Conservation (phyloP, 2,888 invertebrate genomes). For the Trachelus troglodyta region DNA sequence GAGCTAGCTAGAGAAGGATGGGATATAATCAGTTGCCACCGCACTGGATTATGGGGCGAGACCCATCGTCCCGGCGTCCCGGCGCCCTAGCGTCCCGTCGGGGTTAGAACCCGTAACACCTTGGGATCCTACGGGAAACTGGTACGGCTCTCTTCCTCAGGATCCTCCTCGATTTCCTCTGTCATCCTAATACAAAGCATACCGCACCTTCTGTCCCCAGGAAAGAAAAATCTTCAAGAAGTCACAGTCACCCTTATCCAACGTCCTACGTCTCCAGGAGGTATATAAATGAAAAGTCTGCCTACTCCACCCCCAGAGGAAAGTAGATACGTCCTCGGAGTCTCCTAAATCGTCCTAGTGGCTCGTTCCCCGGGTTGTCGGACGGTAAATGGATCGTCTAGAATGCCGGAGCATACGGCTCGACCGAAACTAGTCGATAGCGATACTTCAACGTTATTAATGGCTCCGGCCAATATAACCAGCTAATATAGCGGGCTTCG, state of each 20-base stretch:
- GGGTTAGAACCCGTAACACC: conserved; percentile 56
- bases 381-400: conserved; percentile 21
- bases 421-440: conserved; percentile 44
- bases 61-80: conserved; percentile 27
- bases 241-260: not conserved
- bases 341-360: not conserved
- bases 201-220: not conserved
- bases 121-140: conserved; percentile 40
- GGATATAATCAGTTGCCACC: conserved; percentile 66
- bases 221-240: not conserved
- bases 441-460: conserved; percentile 58
- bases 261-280: not conserved
- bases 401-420: conserved; percentile 23
- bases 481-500: conserved; percentile 27
- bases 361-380: conserved; percentile 4
- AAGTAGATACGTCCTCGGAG: not conserved
- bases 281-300: not conserved
- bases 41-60: conserved; percentile 64
- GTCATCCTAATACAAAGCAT: not conserved
- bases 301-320: not conserved
- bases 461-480: conserved; percentile 54
- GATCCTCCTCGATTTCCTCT: not conserved
- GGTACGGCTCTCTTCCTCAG: not conserved
- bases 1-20: conserved; percentile 31
- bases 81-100: conserved; percentile 41